Base-by-base conservation (phyloP, 2,888 invertebrate species). In the Xylocampa areola region DNA sequence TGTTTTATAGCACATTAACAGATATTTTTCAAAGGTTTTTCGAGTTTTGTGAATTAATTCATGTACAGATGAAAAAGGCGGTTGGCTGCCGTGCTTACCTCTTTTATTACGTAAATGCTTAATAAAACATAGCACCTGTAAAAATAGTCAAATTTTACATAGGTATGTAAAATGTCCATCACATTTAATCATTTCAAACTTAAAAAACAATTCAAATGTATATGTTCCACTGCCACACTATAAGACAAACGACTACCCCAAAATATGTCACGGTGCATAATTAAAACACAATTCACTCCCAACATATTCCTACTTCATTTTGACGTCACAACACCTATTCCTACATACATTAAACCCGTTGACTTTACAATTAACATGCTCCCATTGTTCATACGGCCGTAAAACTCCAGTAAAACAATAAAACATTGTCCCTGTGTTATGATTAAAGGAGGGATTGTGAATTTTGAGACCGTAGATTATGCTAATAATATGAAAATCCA, bases 401-500 rank as follows among this genome's bases (percentile, higher is more conserved):
- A 63, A 74, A 76, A 70, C 58, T 61, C 57, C 44, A 45, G 61
- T 68, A 62, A 67, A 73, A 74, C 69, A 74, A 72, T 76, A 72
- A 64, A 70, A 76, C 63, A 53, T 49, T 62, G 72, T 68, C 67
- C 66, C 60, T 68, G 68, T 74, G 77, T 76, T 80, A 76, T 81
- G 77, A 81, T 80, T 77, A 79, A 40, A 64, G 40, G 50, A 57
- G 70, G 73, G 63, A 64, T 69, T 68, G 55, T 69, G 61, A 77
- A 79, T 73, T 68, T 61, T 62, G 57, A 70, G 70, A 64, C 68
- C 58, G 63, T 45, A 82, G 86, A 89, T 90, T 90, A 90, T 90
- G 90, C 82, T 84, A 89, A 90, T 89, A 76, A 76, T 86, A 87
- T 86, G 84, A 87, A 87, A 89, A 87, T 85, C 81, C 80, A 77